Evolutionary conservation across 2,797 vertebrate genomes (phyloP).

Genomic region (Dendrocincla fuliginosa): DNA sequence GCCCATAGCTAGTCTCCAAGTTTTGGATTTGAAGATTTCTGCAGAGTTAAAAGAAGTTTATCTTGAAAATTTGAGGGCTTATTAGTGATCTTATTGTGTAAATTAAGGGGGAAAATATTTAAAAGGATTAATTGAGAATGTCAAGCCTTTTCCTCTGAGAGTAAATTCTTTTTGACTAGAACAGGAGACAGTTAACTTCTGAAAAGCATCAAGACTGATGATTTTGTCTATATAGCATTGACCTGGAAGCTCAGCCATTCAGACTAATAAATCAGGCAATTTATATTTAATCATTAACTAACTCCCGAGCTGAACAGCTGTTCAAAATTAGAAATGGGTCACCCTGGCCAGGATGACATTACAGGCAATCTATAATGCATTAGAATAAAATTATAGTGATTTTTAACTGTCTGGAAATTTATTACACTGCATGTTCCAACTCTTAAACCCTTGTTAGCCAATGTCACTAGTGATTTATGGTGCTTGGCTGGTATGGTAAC

Average conservation of each 20-base stretch:
- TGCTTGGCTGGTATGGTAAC: constrained; percentile 83
- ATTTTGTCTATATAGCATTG: constrained; percentile 98
- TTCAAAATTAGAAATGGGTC: constrained; percentile 99
- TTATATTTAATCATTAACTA: constrained; percentile 99
- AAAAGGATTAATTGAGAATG: constrained; percentile 72
- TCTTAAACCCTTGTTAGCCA: constrained; percentile 92
- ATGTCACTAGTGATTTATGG: constrained; percentile 94
- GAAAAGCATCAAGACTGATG: constrained; percentile 98
- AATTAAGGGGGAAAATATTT: constrained; percentile 47
- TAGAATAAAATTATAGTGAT: constrained; percentile 99
- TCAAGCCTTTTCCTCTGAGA: constrained; percentile 74
- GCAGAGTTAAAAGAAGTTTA: neutral
- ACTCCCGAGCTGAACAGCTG: constrained; percentile 98
- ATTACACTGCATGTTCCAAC: constrained; percentile 96
- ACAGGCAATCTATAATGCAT: constrained; percentile 99
- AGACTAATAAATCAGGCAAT: constrained; percentile 99
- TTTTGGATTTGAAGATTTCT: neutral
- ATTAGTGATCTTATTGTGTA: neutral
- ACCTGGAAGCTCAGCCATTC: constrained; percentile 97
- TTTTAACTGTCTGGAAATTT: constrained; percentile 99
- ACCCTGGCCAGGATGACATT: constrained; percentile 97
- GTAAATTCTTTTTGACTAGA: constrained; percentile 89
- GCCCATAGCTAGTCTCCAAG: neutral
- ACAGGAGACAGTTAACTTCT: constrained; percentile 89
- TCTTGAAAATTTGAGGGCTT: neutral